These are phyloP conservation scores for Pangasius djambal DNA, from an alignment of 2,797 vertebrate species.

Conservation along the genomic window DNA sequence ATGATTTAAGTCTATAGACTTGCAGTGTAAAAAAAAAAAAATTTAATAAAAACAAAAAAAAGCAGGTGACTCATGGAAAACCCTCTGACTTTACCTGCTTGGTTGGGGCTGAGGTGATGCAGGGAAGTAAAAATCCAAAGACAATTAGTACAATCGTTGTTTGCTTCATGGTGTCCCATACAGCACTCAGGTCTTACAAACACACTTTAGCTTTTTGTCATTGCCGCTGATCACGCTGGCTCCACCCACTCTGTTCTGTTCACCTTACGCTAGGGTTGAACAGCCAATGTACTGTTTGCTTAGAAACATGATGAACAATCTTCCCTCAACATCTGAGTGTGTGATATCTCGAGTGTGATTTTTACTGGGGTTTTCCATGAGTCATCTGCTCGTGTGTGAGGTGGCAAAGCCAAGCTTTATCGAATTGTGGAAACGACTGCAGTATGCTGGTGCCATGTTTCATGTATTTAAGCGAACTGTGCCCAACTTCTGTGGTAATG, in stretches of 20 bases:
- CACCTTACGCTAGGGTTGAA: neutral
- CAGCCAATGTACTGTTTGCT: neutral
- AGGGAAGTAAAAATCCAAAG: neutral
- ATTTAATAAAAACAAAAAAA: neutral
- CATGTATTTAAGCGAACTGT: too few relatives aligned
- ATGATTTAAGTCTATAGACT: neutral
- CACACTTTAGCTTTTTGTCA: neutral
- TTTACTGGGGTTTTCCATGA: too few relatives aligned
- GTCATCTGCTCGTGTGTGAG: too few relatives aligned
- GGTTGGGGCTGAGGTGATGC: neutral
- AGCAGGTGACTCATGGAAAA: neutral
- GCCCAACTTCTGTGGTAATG: too few relatives aligned
- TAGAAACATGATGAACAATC: neutral
- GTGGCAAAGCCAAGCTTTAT: too few relatives aligned
- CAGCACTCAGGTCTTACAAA: neutral
- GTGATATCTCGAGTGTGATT: too few relatives aligned
- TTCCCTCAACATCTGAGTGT: neutral
- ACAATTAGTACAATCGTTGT: neutral
- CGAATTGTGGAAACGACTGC: too few relatives aligned
- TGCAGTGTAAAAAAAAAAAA: neutral
- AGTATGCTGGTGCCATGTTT: too few relatives aligned
- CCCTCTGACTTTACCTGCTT: neutral
- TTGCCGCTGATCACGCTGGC: neutral
- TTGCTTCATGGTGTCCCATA: neutral
- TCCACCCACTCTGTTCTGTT: neutral